phyloP scores from a whole-genome alignment of 2,888 invertebrate genomes.

The Aphrophora alni region DNA sequence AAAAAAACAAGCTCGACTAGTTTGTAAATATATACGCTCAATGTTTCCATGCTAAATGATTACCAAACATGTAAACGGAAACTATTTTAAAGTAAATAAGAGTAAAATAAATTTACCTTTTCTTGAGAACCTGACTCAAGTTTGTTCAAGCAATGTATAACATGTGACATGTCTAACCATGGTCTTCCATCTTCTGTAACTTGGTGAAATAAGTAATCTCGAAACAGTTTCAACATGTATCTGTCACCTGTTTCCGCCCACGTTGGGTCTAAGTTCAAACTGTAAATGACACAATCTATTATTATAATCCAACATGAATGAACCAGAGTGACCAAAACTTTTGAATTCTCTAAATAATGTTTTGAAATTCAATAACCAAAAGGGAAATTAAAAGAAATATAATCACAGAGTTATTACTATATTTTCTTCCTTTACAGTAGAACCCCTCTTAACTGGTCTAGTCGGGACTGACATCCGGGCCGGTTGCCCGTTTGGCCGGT shows the following conservation, averaged over 20 bases:
- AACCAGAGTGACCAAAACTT: not conserved
- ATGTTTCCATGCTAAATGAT: too few species aligned
- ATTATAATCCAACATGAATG: not conserved
- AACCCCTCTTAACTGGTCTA: too few species aligned
- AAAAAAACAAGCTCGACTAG: too few species aligned
- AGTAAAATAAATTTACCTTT: constrained; percentile 64
- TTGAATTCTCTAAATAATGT: not conserved
- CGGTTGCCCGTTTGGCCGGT: too few species aligned
- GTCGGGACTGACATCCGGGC: too few species aligned
- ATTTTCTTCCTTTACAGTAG: too few species aligned
- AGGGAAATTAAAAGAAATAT: not conserved
- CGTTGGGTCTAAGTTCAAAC: constrained; percentile 87
- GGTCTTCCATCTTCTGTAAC: constrained; percentile 91
- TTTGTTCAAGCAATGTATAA: constrained; percentile 93
- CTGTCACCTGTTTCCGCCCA: constrained; percentile 99
- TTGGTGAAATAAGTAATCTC: constrained; percentile 97
- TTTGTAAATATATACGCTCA: too few species aligned
- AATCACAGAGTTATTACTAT: too few species aligned
- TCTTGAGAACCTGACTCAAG: constrained; percentile 81
- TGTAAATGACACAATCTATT: constrained; percentile 59
- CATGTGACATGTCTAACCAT: constrained; percentile 96
- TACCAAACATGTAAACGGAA: too few species aligned
- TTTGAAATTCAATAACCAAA: not conserved
- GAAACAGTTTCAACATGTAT: constrained; percentile 96
- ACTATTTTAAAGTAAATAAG: too few species aligned